Conservation (phyloP, 2,888 invertebrate genomes). For the Plemyria rubiginata region DNA sequence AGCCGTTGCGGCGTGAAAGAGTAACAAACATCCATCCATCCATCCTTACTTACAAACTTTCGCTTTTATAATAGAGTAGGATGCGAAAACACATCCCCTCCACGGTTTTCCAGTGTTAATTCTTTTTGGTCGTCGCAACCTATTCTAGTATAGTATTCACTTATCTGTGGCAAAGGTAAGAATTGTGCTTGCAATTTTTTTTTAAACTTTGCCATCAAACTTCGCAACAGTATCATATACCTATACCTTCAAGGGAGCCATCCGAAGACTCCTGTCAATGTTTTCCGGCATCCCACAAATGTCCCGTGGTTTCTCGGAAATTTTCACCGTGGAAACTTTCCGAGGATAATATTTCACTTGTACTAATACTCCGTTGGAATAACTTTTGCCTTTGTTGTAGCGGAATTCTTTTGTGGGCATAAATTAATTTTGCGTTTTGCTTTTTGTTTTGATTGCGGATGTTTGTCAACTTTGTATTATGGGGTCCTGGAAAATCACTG, state of each 20-base stretch:
- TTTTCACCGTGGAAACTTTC: conserved; percentile 65
- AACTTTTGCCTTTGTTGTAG: conserved; percentile 57
- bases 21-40: no score
- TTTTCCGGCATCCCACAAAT: conserved; percentile 74
- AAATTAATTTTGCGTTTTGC: conserved; percentile 64
- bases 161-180: no score
- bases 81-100: no score
- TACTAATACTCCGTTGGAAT: conserved; percentile 49
- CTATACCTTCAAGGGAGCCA: conserved; percentile 36
- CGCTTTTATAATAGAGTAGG: no score
- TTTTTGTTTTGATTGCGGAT: conserved; percentile 47
- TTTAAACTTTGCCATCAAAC: no score
- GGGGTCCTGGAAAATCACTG: background rate
- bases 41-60: no score
- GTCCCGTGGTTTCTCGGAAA: conserved; percentile 63
- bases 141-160: no score
- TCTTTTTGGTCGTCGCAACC: no score
- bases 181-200: no score
- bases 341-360: conserved; percentile 71
- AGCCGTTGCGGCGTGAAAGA: no score
- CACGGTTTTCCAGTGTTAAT: no score
- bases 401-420: conserved; percentile 66
- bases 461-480: conserved; percentile 50
- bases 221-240: conserved; percentile 5
- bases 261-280: conserved; percentile 60